Percentiles rank a stretch among this genome's conserved stretches.
Evolutionary conservation across 2,888 invertebrate genomes (phyloP).

Genomic region (Heliconius cydno): DNA sequence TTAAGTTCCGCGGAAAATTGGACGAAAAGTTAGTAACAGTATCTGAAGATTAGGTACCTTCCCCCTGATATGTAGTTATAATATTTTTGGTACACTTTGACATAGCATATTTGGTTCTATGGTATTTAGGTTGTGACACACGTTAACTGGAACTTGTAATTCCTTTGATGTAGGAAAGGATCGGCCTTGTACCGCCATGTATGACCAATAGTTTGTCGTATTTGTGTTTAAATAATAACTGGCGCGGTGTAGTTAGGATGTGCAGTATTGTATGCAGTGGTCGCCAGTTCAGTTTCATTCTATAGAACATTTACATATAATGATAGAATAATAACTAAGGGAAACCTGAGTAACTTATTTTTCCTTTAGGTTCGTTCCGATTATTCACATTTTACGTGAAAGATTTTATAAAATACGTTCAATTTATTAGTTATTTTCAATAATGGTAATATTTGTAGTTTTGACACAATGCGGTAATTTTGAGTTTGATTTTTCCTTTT

Average conservation of each 20-base stretch:
- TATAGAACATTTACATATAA: too few species aligned
- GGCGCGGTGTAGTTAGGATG: neutral
- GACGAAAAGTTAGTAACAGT: neutral
- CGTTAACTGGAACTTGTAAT: slow-evolving; percentile 31
- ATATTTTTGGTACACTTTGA: slow-evolving; percentile 25
- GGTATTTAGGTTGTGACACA: slow-evolving; percentile 43
- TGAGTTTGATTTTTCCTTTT: too few species aligned
- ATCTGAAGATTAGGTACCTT: neutral
- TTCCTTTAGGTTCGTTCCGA: too few species aligned
- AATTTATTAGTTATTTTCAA: too few species aligned
- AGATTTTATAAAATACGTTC: too few species aligned
- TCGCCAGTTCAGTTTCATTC: neutral
- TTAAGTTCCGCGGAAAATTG: neutral
- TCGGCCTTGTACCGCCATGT: slow-evolving; percentile 34
- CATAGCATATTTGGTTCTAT: slow-evolving; percentile 27
- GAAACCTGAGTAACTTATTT: too few species aligned
- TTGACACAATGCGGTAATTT: too few species aligned
- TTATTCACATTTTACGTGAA: too few species aligned
- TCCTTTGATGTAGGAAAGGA: slow-evolving; percentile 32
- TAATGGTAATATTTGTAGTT: too few species aligned
- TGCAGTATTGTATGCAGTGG: neutral
- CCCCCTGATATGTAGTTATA: neutral
- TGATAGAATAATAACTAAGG: too few species aligned
- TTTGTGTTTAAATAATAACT: slow-evolving; percentile 8
- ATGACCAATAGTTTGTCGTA: slow-evolving; percentile 31